Evolutionary conservation across 2,888 invertebrate genomes (phyloP).

Genomic region (Athalia rosae): DNA sequence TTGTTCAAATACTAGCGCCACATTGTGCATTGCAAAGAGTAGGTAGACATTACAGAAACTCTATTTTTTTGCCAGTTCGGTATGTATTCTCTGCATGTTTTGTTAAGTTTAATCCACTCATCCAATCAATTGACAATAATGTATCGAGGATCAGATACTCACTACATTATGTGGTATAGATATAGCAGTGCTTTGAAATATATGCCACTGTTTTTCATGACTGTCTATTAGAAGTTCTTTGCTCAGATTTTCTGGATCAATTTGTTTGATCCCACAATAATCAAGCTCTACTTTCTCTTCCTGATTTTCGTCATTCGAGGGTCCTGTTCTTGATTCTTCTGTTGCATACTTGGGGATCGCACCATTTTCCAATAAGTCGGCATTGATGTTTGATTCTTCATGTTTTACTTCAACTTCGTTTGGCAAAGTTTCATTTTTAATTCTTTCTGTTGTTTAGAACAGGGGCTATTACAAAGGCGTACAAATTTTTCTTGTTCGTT

Average conservation of each 20-base stretch:
- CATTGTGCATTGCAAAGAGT: neutral
- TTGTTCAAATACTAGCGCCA: neutral
- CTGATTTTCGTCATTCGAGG: neutral
- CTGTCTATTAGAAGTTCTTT: neutral
- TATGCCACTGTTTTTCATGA: conserved; percentile 32
- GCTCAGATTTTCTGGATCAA: conserved; percentile 4
- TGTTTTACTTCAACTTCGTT: neutral
- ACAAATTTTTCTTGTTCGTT: neutral
- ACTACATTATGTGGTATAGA: neutral
- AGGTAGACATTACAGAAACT: neutral
- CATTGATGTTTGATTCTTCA: conserved; percentile 2
- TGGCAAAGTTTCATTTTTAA: neutral
- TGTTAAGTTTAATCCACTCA: neutral
- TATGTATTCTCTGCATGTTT: neutral
- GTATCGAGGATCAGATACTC: conserved; percentile 4
- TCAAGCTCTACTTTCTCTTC: conserved; percentile 10
- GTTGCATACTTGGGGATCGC: neutral
- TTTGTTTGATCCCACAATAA: conserved; percentile 26
- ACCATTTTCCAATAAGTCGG: neutral
- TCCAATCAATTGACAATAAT: neutral
- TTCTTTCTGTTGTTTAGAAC: conserved; percentile 4
- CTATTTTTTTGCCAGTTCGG: neutral
- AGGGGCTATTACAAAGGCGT: neutral
- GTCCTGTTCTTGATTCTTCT: neutral
- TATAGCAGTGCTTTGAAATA: conserved; percentile 20